A percentile compares a stretch with the other conserved stretches of the same genome.
Conservation (phyloP, 2,113 vertebrate genomes). For the Paratilapia polleni region DNA sequence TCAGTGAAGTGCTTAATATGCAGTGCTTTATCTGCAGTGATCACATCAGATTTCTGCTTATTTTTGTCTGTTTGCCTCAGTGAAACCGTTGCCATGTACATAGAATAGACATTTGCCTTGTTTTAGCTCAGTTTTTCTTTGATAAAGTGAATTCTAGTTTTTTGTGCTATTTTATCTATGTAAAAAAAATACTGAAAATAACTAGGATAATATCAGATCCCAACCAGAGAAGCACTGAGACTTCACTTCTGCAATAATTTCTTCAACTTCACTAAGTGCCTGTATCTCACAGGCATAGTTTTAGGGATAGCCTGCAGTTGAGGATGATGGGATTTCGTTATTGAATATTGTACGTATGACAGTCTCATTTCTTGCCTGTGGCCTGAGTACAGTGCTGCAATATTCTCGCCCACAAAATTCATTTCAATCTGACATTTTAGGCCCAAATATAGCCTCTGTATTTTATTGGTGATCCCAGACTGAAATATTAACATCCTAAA, state of each 20-base stretch:
- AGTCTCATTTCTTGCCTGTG: conserved; percentile 60
- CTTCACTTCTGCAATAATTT: conserved; percentile 50
- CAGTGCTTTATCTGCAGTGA: neutral
- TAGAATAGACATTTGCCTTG: neutral
- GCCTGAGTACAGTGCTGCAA: conserved; percentile 34
- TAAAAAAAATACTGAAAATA: neutral
- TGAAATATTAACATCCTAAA: conserved; percentile 55
- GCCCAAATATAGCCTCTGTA: conserved; percentile 40
- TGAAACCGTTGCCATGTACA: neutral
- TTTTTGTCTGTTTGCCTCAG: neutral
- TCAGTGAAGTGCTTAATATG: neutral
- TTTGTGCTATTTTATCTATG: neutral
- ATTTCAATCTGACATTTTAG: conserved; percentile 55
- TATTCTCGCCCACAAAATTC: conserved; percentile 57
- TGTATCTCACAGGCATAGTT: conserved; percentile 27
- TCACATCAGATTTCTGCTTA: neutral
- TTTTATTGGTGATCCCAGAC: conserved; percentile 54
- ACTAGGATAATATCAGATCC: neutral
- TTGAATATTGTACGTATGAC: conserved; percentile 55
- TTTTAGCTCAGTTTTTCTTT: neutral
- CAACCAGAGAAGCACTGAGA: conserved; percentile 3
- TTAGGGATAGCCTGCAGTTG: conserved; percentile 38
- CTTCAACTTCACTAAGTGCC: conserved; percentile 36
- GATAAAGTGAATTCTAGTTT: neutral
- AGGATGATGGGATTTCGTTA: conserved; percentile 68